Percentiles rank a stretch among this genome's conserved stretches.
Conservation (phyloP, 2,888 invertebrate genomes). For the Sabatieria punctata region DNA sequence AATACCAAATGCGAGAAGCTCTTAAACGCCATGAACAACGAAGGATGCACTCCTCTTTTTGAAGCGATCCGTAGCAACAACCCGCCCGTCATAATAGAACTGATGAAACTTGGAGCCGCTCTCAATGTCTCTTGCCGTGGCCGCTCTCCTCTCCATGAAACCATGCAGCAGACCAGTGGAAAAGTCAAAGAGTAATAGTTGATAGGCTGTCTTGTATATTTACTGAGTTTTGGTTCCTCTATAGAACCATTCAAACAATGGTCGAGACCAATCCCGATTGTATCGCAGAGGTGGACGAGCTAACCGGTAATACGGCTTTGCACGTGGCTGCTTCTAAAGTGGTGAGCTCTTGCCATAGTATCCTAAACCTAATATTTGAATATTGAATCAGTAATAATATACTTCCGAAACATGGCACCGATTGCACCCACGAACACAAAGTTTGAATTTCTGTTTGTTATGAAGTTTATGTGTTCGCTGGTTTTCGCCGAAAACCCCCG, state of each 20-base stretch:
- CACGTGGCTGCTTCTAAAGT: constrained; percentile 12
- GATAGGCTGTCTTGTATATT: too few relatives aligned
- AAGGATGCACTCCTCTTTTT: constrained; percentile 74
- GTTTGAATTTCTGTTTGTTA: too few relatives aligned
- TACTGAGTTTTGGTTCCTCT: too few relatives aligned
- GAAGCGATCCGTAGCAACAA: constrained; percentile 86
- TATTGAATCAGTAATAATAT: too few relatives aligned
- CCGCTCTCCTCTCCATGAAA: constrained; percentile 22
- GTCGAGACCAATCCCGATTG: constrained; percentile 20
- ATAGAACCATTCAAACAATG: constrained; percentile 17
- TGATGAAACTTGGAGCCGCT: constrained; percentile 24
- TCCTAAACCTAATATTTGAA: too few relatives aligned
- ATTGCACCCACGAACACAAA: too few relatives aligned
- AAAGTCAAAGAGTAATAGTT: constrained; percentile 24
- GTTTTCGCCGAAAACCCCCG: too few relatives aligned
- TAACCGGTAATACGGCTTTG: constrained; percentile 21
- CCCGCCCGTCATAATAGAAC: constrained; percentile 18
- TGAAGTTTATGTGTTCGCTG: too few relatives aligned
- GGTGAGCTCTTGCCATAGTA: too few relatives aligned
- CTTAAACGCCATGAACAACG: constrained; percentile 74
- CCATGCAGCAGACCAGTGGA: constrained; percentile 18
- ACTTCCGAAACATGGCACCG: too few relatives aligned
- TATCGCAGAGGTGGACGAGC: constrained; percentile 19
- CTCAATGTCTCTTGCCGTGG: constrained; percentile 17
- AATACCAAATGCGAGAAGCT: too few relatives aligned